A percentile compares a stretch with the other conserved stretches of the same genome.
These are phyloP conservation scores for Scortum barcoo DNA, from an alignment of 2,113 vertebrate genomes.

Conservation along the genomic window DNA sequence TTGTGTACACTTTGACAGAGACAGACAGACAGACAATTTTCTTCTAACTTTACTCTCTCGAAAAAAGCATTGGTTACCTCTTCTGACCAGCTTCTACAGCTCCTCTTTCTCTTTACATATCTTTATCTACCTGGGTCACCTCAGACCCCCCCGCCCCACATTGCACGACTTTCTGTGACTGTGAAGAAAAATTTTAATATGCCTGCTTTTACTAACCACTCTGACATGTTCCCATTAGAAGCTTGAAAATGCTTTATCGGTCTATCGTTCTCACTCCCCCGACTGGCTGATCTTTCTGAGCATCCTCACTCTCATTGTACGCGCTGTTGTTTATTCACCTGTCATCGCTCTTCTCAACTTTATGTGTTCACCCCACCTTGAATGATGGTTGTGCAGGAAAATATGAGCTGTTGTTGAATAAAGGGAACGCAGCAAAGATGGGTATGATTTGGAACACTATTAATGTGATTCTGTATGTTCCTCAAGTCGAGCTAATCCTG, in stretches of 20 bases:
- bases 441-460: conserved; percentile 61
- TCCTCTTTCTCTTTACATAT: conserved; percentile 23
- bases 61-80: not conserved
- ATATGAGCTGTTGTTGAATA: conserved; percentile 47
- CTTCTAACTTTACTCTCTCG: conserved; percentile 21
- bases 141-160: not conserved
- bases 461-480: conserved; percentile 63
- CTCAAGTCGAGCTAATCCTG: conserved; percentile 41
- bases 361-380: conserved; percentile 29
- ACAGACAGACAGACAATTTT: conserved; percentile 34
- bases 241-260: conserved; percentile 11
- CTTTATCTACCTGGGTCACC: conserved; percentile 23
- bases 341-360: conserved; percentile 28
- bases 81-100: conserved; percentile 19
- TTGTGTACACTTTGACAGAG: conserved; percentile 32
- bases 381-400: not conserved
- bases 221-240: conserved; percentile 22
- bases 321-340: conserved; percentile 13
- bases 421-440: conserved; percentile 72
- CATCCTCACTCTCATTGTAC: conserved; percentile 15
- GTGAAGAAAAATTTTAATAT: conserved; percentile 53
- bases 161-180: conserved; percentile 54
- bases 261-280: not conserved
- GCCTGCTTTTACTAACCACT: conserved; percentile 69
- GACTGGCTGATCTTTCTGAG: not conserved